These are phyloP conservation scores for Daphoenositta chrysoptera DNA, from an alignment of 2,113 vertebrate species.

Conservation along the genomic window DNA sequence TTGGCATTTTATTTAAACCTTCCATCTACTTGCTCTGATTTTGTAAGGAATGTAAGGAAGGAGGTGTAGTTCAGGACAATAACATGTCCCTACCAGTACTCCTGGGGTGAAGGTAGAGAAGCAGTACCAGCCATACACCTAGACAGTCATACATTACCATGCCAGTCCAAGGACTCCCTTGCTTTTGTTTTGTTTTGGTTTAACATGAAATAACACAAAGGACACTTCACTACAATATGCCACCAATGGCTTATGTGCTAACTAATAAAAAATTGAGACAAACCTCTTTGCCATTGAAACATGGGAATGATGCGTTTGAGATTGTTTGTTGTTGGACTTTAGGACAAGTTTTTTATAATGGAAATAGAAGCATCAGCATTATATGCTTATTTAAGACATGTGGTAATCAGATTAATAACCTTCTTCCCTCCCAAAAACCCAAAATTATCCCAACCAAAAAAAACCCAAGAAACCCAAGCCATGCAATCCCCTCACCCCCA, in stretches of 20 bases:
- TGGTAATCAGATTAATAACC: neutral
- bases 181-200: neutral
- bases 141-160: neutral
- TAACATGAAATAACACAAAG: neutral
- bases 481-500: neutral
- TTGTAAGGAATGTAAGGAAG: neutral
- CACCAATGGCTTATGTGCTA: neutral
- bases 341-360: neutral
- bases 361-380: neutral
- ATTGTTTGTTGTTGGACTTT: neutral
- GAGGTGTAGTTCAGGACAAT: neutral
- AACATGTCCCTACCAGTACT: neutral
- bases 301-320: neutral
- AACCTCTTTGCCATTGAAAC: neutral
- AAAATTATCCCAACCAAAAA: neutral
- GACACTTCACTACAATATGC: neutral
- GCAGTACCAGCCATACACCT: neutral
- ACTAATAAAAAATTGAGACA: neutral
- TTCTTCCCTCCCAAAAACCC: fast-evolving
- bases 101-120: neutral
- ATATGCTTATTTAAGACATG: neutral
- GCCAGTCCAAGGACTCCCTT: neutral
- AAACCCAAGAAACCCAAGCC: neutral
- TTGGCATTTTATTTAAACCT: neutral
- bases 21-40: neutral